A percentile compares a stretch with the other conserved stretches of the same genome.
Conservation (phyloP, 2,113 vertebrate species). For the Lucifuga dentata region DNA sequence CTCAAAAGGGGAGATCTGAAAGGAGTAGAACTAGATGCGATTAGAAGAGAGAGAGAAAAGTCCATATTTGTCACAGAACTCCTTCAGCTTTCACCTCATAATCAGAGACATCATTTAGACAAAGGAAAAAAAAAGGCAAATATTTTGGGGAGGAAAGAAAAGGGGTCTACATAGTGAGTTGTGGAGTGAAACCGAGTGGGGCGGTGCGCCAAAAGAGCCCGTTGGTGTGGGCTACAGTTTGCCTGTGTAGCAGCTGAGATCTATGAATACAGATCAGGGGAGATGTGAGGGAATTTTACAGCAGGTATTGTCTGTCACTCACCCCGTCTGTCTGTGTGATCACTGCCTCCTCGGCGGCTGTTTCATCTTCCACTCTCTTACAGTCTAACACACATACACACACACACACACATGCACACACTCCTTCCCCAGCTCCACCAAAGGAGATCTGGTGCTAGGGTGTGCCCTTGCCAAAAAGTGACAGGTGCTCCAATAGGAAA, state of each 20-base stretch:
- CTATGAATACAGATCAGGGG: conserved; percentile 85
- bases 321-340: conserved; percentile 84
- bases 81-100: conserved; percentile 62
- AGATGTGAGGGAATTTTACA: conserved; percentile 87
- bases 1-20: conserved; percentile 50
- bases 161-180: conserved; percentile 61
- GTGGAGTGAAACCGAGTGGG: conserved; percentile 78
- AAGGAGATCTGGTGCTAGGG: conserved; percentile 68
- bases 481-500: conserved; percentile 83
- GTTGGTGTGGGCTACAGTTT: conserved; percentile 76
- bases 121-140: conserved; percentile 78
- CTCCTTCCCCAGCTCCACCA: conserved; percentile 58
- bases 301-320: conserved; percentile 87
- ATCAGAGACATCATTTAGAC: conserved; percentile 79
- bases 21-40: conserved; percentile 65
- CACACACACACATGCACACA: conserved; percentile 28
- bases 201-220: conserved; percentile 74
- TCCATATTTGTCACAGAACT: conserved; percentile 59
- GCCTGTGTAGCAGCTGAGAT: conserved; percentile 79
- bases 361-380: conserved; percentile 76
- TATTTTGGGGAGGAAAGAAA: conserved; percentile 72
- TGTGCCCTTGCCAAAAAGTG: conserved; percentile 83
- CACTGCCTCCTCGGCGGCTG: conserved; percentile 79
- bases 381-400: not conserved
- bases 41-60: conserved; percentile 54